Percentiles rank a stretch among this genome's conserved stretches.
Conservation (phyloP, 2,888 invertebrate genomes). For the Apodemia arnacis region DNA sequence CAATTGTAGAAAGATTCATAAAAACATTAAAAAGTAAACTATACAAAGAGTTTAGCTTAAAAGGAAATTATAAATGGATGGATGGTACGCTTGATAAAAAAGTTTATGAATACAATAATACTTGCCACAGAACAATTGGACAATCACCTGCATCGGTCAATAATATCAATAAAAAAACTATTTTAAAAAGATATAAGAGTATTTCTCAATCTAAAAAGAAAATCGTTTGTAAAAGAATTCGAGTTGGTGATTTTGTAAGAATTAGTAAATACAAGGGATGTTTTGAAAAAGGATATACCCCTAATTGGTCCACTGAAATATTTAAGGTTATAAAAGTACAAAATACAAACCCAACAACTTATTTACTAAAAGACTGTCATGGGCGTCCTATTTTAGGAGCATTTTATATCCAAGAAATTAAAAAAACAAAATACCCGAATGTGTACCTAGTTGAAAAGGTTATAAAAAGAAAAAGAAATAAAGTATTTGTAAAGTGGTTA, state of each 20-base stretch:
- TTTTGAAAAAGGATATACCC: slow-evolving; percentile 32
- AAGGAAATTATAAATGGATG: not conserved
- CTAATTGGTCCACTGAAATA: slow-evolving; percentile 26
- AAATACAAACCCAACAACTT: not conserved
- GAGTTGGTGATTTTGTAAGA: slow-evolving; percentile 28
- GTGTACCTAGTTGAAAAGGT: not conserved
- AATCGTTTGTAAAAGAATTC: not conserved
- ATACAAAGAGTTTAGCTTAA: slow-evolving; percentile 39
- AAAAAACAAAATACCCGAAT: not conserved
- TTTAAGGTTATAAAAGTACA: not conserved
- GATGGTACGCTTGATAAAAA: not conserved
- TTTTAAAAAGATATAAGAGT: not conserved
- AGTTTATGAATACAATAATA: too few species aligned
- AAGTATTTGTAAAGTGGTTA: not conserved
- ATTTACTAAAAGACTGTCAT: not conserved
- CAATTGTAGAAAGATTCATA: slow-evolving; percentile 71
- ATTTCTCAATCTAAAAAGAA: not conserved
- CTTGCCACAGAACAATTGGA: too few species aligned
- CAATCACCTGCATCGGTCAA: too few species aligned
- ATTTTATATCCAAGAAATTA: not conserved
- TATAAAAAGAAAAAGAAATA: not conserved
- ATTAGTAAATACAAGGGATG: slow-evolving; percentile 29
- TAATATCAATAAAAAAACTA: too few species aligned
- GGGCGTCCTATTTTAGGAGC: not conserved
- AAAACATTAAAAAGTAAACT: slow-evolving; percentile 56